Conservation (phyloP, 2,888 invertebrate species). For the Cerceris rybyensis region DNA sequence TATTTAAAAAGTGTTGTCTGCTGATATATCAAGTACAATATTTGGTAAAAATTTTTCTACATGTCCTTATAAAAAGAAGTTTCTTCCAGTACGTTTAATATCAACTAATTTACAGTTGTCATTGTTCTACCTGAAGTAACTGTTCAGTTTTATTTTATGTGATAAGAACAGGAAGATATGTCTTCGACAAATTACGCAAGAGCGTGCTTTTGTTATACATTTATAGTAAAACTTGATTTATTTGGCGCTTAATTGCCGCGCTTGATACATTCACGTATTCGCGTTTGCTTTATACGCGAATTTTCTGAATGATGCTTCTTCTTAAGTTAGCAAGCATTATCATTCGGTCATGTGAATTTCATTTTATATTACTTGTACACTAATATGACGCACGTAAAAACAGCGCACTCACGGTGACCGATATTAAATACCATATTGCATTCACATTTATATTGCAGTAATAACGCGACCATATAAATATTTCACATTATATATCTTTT, state of each 20-base stretch:
- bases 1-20: neutral
- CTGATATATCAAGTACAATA: neutral
- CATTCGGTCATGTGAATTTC: conserved; percentile 73
- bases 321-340: conserved; percentile 80
- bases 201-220: conserved; percentile 26
- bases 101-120: neutral
- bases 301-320: conserved; percentile 64
- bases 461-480: neutral
- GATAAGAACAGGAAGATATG: conserved; percentile 28
- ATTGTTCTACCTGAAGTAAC: neutral
- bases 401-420: conserved; percentile 65
- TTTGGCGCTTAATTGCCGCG: conserved; percentile 46
- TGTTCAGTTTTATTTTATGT: neutral
- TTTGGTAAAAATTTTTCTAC: neutral
- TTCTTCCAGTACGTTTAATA: too few species aligned
- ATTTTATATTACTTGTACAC: conserved; percentile 57
- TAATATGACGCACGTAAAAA: conserved; percentile 66
- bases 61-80: too few species aligned
- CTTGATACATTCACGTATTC: conserved; percentile 34
- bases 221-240: conserved; percentile 31
- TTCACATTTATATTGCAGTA: neutral
- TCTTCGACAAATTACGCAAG: conserved; percentile 20
- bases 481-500: too few species aligned
- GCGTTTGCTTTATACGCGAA: conserved; percentile 68
- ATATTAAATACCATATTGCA: conserved; percentile 63